phyloP scores from a whole-genome alignment of 2,888 invertebrate species.

The Rhamnusium bicolor region DNA sequence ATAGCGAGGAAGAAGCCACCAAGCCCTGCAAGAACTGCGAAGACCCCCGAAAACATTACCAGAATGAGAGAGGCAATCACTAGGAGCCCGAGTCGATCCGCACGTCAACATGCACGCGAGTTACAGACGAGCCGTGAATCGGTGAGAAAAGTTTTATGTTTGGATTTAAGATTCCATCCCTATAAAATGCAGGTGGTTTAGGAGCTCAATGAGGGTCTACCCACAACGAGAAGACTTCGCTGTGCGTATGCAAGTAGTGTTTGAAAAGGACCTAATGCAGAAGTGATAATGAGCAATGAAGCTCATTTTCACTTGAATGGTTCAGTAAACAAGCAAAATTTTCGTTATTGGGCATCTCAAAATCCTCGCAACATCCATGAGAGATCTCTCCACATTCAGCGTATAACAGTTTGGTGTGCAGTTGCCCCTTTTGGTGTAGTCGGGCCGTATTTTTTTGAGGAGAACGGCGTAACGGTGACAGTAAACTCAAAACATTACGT shows the following conservation, averaged over 20 bases:
- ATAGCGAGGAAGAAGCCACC: slow-evolving; percentile 2
- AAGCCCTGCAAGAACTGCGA: neutral
- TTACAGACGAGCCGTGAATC: neutral
- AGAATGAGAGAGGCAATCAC: slow-evolving; percentile 3
- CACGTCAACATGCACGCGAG: neutral
- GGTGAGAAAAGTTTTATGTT: neutral
- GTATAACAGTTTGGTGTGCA: slow-evolving; percentile 26
- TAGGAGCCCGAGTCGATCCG: too few species aligned
- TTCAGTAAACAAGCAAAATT: slow-evolving; percentile 52
- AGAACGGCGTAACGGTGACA: slow-evolving; percentile 14
- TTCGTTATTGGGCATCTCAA: slow-evolving; percentile 41
- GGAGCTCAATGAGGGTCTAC: too few species aligned
- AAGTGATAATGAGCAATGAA: slow-evolving; percentile 43
- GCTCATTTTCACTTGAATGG: slow-evolving; percentile 53
- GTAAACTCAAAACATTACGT: neutral
- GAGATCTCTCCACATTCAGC: slow-evolving; percentile 38
- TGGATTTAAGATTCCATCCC: neutral
- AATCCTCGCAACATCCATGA: slow-evolving; percentile 42
- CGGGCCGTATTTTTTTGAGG: slow-evolving; percentile 32
- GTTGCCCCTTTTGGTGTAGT: slow-evolving; percentile 25
- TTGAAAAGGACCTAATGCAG: too few species aligned
- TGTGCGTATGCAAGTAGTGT: too few species aligned
- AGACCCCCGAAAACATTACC: neutral
- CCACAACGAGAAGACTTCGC: too few species aligned
- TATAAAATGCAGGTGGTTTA: slow-evolving; percentile 8